phyloP scores from a whole-genome alignment of 1,140 invertebrate species.

The Apis mellifera region Amel_HAv3.1 CM009934.2:11925001-11925500 shows the following conservation, averaged over 20 bases:
- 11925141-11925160: background rate
- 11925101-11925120: background rate
- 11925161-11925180: background rate
- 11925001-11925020: conserved; percentile 43
- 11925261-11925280: conserved; percentile 81
- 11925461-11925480: background rate
- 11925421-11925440: background rate
- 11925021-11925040: background rate
- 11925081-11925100: background rate
- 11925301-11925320: conserved; percentile 80
- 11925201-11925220: background rate
- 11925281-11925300: conserved; percentile 80
- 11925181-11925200: background rate
- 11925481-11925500: background rate
- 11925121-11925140: background rate
- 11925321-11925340: background rate
- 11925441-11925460: background rate
- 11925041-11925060: background rate
- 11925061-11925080: background rate
- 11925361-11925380: background rate
- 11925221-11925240: conserved; percentile 71
- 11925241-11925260: conserved; percentile 67
- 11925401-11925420: no score
- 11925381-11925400: background rate
- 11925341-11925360: background rate